Evolutionary conservation across 1,140 invertebrate species (phyloP).

Genomic region (Lepidurus arcticus): DNA sequence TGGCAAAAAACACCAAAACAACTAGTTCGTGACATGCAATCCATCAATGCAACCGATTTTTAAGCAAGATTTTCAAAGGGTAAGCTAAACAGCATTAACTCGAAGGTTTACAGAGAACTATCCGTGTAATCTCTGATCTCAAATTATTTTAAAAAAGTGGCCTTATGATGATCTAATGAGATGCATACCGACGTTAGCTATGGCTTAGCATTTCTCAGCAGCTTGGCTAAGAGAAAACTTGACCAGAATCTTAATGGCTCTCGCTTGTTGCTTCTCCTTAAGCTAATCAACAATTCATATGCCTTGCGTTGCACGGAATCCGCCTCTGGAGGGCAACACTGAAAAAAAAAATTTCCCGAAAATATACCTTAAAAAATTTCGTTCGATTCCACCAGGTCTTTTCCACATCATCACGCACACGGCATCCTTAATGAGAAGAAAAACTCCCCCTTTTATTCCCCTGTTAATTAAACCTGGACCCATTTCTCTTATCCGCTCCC

Average conservation of each 20-base stretch:
- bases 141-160: background rate
- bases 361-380: background rate
- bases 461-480: background rate
- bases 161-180: background rate
- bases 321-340: background rate
- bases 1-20: background rate
- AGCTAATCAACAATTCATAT: slow-evolving; percentile 16
- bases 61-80: background rate
- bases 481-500: background rate
- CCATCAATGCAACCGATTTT: background rate
- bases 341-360: background rate
- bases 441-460: background rate
- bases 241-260: background rate
- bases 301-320: background rate
- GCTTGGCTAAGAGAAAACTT: background rate
- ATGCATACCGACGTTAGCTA: background rate
- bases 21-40: background rate
- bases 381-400: background rate
- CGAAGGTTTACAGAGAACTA: too few relatives aligned
- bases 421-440: background rate
- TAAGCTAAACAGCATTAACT: too few relatives aligned
- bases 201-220: background rate
- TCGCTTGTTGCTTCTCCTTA: slow-evolving; percentile 2
- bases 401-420: background rate
- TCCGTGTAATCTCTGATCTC: background rate